These are phyloP conservation scores for Rhyacichthys aspro DNA, from an alignment of 2,797 vertebrate genomes.

Conservation along the genomic window DNA sequence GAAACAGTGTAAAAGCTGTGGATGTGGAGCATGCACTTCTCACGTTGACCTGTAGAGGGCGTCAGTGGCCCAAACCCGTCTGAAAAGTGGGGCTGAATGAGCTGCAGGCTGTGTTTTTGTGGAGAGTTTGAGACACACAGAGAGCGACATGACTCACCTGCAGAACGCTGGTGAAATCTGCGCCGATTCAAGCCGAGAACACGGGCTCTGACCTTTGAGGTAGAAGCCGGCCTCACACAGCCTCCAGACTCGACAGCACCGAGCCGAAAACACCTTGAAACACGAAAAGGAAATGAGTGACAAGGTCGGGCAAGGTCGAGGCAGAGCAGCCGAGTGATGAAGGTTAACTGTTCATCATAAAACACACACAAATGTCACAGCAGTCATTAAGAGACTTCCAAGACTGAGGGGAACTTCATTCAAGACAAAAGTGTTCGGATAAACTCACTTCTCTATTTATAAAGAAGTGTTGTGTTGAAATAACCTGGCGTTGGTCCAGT, in stretches of 20 bases:
- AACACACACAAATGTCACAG: no score
- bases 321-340: neutral
- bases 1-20: no score
- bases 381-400: no score
- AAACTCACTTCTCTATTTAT: no score
- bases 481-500: no score
- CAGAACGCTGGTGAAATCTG: constrained; percentile 24
- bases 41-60: no score
- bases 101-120: constrained; percentile 14
- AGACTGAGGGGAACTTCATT: no score
- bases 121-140: constrained; percentile 20
- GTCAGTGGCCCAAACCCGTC: no score
- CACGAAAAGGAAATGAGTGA: neutral
- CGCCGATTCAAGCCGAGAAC: constrained; percentile 9
- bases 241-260: neutral
- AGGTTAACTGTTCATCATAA: neutral
- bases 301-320: constrained; percentile 39
- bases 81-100: constrained; percentile 16
- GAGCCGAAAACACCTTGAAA: neutral
- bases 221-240: constrained; percentile 1
- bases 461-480: no score
- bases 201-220: constrained; percentile 35
- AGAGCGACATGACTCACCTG: constrained; percentile 45
- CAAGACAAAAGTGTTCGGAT: no score
- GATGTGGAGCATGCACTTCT: no score